Evolutionary conservation across 2,113 vertebrate species (phyloP).

Genomic region (Channa maculata): DNA sequence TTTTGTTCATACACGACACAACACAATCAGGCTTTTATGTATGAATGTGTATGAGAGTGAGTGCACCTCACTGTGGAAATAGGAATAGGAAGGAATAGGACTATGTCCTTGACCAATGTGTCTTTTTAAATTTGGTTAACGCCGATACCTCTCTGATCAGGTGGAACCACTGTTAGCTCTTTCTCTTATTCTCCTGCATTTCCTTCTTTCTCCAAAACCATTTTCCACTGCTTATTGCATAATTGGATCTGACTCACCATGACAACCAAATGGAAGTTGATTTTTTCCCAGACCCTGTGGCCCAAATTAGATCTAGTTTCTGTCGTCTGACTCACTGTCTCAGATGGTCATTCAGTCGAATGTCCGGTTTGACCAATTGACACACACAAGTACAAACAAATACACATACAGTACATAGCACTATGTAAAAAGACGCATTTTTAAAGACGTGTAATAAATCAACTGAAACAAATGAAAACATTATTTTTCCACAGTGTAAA

Average conservation of each 20-base stretch:
- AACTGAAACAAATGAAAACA: no score
- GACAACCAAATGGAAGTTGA: conserved; percentile 76
- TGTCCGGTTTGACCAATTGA: conserved; percentile 42
- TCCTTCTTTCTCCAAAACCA: conserved; percentile 51
- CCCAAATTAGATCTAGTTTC: conserved; percentile 76
- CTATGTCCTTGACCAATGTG: background rate
- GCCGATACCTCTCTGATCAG: conserved; percentile 54
- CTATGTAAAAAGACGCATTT: background rate
- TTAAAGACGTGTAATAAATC: background rate
- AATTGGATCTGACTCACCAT: conserved; percentile 80
- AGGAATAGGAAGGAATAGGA: background rate
- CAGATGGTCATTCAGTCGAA: conserved; percentile 49
- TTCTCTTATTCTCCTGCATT: conserved; percentile 18
- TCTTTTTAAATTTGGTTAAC: conserved; percentile 28
- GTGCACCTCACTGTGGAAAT: background rate
- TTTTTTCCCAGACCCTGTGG: conserved; percentile 56
- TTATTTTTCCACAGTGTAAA: background rate
- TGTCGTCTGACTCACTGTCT: conserved; percentile 79
- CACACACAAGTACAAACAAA: conserved; percentile 17
- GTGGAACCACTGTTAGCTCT: conserved; percentile 13
- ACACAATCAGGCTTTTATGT: background rate
- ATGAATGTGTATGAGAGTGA: background rate
- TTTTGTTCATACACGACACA: background rate
- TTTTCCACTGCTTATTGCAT: conserved; percentile 79
- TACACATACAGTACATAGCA: background rate